A percentile compares a stretch with the other conserved stretches of the same genome.
Conservation (phyloP, 53 echinoderm and acorn worm genomes). For the Luidia sarsii region DNA sequence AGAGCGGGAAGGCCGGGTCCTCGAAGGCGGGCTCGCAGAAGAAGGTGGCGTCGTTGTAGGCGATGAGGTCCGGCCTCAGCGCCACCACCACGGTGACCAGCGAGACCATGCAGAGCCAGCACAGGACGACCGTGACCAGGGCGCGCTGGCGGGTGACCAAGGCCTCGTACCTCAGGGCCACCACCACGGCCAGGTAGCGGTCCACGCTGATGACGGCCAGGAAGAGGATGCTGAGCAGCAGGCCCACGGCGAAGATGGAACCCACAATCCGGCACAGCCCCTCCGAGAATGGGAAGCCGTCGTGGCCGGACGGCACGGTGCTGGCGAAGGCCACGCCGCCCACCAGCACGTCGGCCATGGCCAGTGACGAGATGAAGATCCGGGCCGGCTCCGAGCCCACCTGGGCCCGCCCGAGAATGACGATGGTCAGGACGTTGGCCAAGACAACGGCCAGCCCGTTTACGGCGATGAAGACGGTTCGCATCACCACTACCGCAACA, state of each 20-base stretch:
- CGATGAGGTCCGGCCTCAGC: background rate
- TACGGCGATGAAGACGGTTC: slow-evolving; percentile 35
- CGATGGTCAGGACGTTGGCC: slow-evolving; percentile 24
- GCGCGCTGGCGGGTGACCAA: slow-evolving; percentile 30
- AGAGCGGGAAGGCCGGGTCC: background rate
- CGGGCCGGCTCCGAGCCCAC: slow-evolving; percentile 10
- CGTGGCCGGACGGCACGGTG: slow-evolving; percentile 12
- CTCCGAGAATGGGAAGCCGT: slow-evolving; percentile 30
- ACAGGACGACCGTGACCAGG: background rate
- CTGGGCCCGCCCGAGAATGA: slow-evolving; percentile 6
- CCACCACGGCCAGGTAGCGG: slow-evolving; percentile 34
- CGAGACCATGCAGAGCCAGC: background rate
- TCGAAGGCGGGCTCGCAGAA: slow-evolving; percentile 40
- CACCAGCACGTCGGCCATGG: slow-evolving; percentile 39
- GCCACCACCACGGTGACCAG: background rate
- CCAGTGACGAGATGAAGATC: slow-evolving; percentile 26
- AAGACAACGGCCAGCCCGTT: slow-evolving; percentile 18
- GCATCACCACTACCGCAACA: slow-evolving; percentile 4
- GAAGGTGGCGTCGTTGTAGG: slow-evolving; percentile 18
- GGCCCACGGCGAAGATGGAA: background rate
- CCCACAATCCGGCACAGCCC: background rate
- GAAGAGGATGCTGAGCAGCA: slow-evolving; percentile 22
- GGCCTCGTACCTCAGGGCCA: slow-evolving; percentile 11
- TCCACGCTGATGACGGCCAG: slow-evolving; percentile 40
- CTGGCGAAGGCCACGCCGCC: slow-evolving; percentile 11